A percentile compares a stretch with the other conserved stretches of the same genome.
Evolutionary conservation across 2,888 invertebrate genomes (phyloP).

Genomic region (Ophonus ardosiacus): DNA sequence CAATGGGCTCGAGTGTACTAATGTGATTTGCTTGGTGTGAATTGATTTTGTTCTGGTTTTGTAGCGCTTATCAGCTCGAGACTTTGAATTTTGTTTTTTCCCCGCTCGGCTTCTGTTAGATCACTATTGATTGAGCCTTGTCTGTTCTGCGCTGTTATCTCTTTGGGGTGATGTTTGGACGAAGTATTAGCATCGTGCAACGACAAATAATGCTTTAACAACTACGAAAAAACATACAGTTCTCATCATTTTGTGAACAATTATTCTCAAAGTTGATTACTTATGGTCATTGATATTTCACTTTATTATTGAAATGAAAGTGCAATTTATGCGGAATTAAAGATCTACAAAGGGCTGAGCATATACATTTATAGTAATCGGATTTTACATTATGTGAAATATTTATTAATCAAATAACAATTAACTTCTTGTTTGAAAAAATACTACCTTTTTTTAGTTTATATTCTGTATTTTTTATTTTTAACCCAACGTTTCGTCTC

Average conservation of each 20-base stretch:
- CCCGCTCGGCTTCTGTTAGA: constrained; percentile 1
- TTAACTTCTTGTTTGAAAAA: too few species aligned
- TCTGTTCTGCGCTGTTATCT: constrained; percentile 10
- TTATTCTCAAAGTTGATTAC: not conserved
- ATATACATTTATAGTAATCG: too few species aligned
- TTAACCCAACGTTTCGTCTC: too few species aligned
- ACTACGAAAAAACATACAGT: not conserved
- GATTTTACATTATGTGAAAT: too few species aligned
- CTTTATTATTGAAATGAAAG: too few species aligned
- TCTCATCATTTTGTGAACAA: not conserved
- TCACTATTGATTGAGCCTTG: constrained; percentile 37
- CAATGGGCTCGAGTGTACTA: constrained; percentile 11
- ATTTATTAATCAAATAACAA: too few species aligned
- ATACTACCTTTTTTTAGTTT: too few species aligned
- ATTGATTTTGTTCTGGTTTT: constrained; percentile 48
- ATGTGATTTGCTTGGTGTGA: constrained; percentile 44
- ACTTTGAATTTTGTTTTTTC: constrained; percentile 42
- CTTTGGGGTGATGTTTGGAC: constrained; percentile 5
- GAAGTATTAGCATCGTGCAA: not conserved
- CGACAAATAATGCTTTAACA: not conserved
- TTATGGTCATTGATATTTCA: too few species aligned
- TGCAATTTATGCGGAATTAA: too few species aligned
- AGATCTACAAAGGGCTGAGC: too few species aligned
- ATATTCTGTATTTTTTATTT: too few species aligned
- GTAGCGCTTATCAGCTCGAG: constrained; percentile 33